These are phyloP conservation scores for Sorex araneus DNA, from an alignment of 2,113 vertebrate species.

Conservation along the genomic window DNA sequence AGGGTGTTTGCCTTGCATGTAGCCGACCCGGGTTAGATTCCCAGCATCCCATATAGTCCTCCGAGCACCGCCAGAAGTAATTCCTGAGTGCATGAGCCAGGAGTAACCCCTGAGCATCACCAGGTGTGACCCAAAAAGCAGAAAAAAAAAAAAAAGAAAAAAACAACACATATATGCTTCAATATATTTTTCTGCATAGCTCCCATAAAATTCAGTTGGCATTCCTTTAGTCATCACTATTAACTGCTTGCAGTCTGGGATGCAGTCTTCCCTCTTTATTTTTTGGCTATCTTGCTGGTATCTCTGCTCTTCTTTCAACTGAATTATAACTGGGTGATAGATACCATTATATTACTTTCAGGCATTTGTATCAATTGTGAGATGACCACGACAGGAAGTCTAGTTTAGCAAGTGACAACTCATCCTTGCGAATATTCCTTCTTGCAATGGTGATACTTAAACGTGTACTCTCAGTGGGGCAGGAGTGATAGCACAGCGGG, in stretches of 20 bases:
- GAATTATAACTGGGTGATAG: neutral
- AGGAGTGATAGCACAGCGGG: too few species aligned
- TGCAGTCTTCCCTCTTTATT: neutral
- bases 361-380: neutral
- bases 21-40: too few species aligned
- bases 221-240: neutral
- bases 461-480: neutral
- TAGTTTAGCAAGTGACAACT: neutral
- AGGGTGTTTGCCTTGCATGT: too few species aligned
- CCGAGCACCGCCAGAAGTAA: too few species aligned
- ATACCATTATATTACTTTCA: neutral
- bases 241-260: neutral
- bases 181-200: neutral
- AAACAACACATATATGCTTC: neutral
- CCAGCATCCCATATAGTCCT: too few species aligned
- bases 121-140: too few species aligned
- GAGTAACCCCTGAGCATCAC: too few species aligned
- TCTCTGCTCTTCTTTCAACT: neutral
- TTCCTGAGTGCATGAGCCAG: too few species aligned
- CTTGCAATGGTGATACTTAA: neutral
- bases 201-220: constrained; percentile 10
- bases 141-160: too few species aligned
- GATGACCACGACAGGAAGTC: neutral
- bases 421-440: neutral
- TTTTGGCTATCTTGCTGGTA: neutral